Conservation (phyloP, 2,113 vertebrate species). For the Sinocyclocheilus anophthalmus region DNA sequence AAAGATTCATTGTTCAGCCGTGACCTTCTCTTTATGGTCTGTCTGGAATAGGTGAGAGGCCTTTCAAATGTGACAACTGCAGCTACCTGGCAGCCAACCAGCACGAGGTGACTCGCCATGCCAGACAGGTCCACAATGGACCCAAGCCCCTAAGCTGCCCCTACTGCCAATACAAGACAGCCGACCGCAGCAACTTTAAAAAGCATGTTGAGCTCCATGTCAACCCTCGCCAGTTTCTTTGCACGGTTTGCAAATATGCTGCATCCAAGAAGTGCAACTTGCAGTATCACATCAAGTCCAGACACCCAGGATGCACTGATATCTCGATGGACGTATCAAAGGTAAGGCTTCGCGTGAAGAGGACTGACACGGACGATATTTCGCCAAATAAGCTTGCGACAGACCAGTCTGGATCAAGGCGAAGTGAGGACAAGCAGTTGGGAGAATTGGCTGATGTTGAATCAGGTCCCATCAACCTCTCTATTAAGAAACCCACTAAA, state of each 20-base stretch:
- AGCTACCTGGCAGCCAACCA: constrained; percentile 98
- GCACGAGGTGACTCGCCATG: constrained; percentile 96
- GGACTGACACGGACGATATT: constrained; percentile 60
- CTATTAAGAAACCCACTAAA: constrained; percentile 78
- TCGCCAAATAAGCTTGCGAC: not conserved
- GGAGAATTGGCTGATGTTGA: constrained; percentile 64
- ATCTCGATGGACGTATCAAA: constrained; percentile 94
- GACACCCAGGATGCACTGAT: constrained; percentile 85
- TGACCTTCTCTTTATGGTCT: constrained; percentile 50
- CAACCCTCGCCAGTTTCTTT: constrained; percentile 95
- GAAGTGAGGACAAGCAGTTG: constrained; percentile 63
- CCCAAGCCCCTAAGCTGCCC: constrained; percentile 95
- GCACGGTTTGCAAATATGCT: constrained; percentile 94
- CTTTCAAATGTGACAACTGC: constrained; percentile 98
- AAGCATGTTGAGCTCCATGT: constrained; percentile 97
- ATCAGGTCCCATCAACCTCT: constrained; percentile 78
- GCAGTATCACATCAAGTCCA: constrained; percentile 97
- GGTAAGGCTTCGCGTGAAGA: constrained; percentile 92
- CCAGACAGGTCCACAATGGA: constrained; percentile 96
- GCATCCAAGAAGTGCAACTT: constrained; percentile 99
- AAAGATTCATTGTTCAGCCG: constrained; percentile 17
- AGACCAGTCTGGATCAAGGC: constrained; percentile 8
- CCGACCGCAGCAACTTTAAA: constrained; percentile 97
- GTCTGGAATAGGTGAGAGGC: constrained; percentile 88
- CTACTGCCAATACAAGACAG: constrained; percentile 96